A percentile compares a stretch with the other conserved stretches of the same genome.
Conservation (phyloP, 2,888 invertebrate genomes). For the Sycophila texana region DNA sequence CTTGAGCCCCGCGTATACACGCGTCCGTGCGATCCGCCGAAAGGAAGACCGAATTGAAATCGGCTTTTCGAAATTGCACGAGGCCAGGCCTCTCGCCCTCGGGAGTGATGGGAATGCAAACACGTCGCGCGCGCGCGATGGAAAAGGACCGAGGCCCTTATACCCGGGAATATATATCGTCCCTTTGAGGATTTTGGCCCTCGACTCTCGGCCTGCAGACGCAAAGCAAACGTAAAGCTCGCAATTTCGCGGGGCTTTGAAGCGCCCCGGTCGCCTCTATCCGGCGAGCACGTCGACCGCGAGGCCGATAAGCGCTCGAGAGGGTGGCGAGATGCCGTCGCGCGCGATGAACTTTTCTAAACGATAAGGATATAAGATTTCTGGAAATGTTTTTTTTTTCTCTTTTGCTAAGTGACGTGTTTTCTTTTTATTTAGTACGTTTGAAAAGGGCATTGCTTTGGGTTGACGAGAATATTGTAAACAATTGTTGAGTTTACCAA, state of each 20-base stretch:
- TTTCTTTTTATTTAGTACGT: too few species aligned
- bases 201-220: constrained; percentile 59
- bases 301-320: background rate
- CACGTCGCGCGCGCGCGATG: constrained; percentile 62
- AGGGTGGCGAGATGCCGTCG: too few species aligned
- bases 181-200: constrained; percentile 68
- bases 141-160: constrained; percentile 39
- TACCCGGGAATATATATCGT: constrained; percentile 59
- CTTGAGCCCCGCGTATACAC: too few species aligned
- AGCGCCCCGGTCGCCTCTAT: constrained; percentile 51
- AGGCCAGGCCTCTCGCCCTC: constrained; percentile 51
- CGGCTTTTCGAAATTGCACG: constrained; percentile 74
- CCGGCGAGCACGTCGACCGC: background rate
- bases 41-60: constrained; percentile 73
- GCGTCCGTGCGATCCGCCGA: constrained; percentile 59
- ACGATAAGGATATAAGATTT: too few species aligned
- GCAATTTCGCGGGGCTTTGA: constrained; percentile 63
- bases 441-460: too few species aligned
- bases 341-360: too few species aligned
- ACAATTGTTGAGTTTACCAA: too few species aligned
- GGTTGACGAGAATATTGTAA: too few species aligned
- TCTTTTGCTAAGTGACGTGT: too few species aligned
- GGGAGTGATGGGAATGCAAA: constrained; percentile 72
- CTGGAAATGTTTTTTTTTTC: too few species aligned
- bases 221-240: constrained; percentile 63